Base-by-base conservation (phyloP, 2,113 vertebrate genomes). In the Clarias gariepinus region DNA sequence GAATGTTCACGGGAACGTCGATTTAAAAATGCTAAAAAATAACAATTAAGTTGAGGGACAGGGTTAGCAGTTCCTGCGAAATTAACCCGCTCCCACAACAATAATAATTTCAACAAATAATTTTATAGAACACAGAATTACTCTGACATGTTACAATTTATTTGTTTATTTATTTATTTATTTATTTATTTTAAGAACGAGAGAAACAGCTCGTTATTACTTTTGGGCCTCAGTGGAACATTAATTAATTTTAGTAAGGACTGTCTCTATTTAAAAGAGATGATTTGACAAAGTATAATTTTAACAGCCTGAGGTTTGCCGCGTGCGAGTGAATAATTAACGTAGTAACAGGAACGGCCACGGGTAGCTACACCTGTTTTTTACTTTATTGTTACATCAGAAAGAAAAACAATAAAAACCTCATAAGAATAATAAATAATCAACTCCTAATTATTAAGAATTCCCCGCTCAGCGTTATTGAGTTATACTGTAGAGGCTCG, bases 281-380 rank as follows among this genome's bases (percentile, higher is more conserved):
- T 12, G 52, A 61, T 84, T 84, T 74, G 69, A 47, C 55, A 76
- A 36, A 63, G 64, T 73, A 55, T n/a, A 58, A 61, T 84, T 84
- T 76, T 61, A 84, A 58, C 61, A 71, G 83, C 83, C 83, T 63
- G 57, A 84, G 55, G 55, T 41, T 84, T 69, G 64, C 55, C 83
- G 4, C 61, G 83, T 63, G 28, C 64, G 28, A 84, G 71, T 84
- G 69, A 84, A 84, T 76, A 84, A 84, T 74, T 63, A 73, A 76
- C 57, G 15, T 3, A 18, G 13, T 60, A 63, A 76, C 52, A 76
- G n/a, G 53, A 16, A 57, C 28, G 30, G n/a, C 82, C 25, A 61
- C 3, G 10, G 33, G 21, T 57, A 76, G 58, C 55, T 84, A 84
- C 57, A 84, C 76, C 83, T 92, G 91, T 85, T 73, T 47, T 68